Evolutionary conservation across 2,888 invertebrate genomes (phyloP), one percentile per base, ranked within the genome.

Genomic region (Dryococelus australis): DNA sequence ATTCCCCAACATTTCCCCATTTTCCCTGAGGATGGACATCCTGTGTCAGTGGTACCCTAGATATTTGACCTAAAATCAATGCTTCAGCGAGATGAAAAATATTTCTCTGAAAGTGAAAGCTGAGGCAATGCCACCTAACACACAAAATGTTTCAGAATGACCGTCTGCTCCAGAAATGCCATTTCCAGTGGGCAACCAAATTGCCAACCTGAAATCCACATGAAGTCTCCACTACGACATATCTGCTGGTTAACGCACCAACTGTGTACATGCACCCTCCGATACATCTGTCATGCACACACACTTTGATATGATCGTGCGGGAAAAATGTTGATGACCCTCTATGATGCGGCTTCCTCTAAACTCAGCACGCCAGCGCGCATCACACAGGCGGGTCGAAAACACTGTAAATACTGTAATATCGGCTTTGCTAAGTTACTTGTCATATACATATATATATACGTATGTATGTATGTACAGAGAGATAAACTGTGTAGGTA

Each of bases 401-500:
- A 65, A 65, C 65, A 65, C n/a, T 65, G n/a, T n/a, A 65, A 65
- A 65, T 65, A 65, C 65, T 65, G 65, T 65, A n/a, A n/a, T 20
- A 24, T 65, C n/a, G 16, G 16, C 20, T 65, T 65, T 65, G 65
- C 65, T 65, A 65, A n/a, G 65, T 16, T n/a, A 65, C 20, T 65
- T 24, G n/a, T 65, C 16, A 20, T 20, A 65, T 8, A 65, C 1
- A 9, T 65, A 65, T 65, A 24, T n/a, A 65, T 65, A 65, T 65
- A 65, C 20, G n/a, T 35, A 35, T 35, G 1, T 35, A 35, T 35
- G 35, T 51, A 51, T 51, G n/a, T 65, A 65, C 65, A 65, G 65
- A 65, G 65, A 65, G 65, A 65, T 16, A 65, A 65, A 65, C 65
- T 16, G n/a, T 65, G 65, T 65, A 24, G 65, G 10, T 65, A 65